Evolutionary conservation across 1,140 invertebrate species (phyloP), one percentile per base, ranked within the genome.

Genomic region (Brachionus angularis): DNA sequence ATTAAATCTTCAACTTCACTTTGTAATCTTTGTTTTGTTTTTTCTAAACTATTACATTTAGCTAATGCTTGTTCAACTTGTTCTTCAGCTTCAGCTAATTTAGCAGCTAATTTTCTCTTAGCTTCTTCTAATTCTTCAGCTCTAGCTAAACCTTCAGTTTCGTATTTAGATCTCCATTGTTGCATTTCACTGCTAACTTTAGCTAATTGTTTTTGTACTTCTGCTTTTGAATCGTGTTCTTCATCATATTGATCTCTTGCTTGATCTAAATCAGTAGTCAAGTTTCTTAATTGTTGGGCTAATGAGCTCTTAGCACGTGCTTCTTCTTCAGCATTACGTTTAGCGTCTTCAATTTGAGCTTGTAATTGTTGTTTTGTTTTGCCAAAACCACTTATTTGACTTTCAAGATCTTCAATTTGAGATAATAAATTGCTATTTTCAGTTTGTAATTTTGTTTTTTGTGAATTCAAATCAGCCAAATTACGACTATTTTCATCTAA

Each of bases 51-150:
- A 77, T 91, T 88, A 78, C 92, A 90, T 85, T 97, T 97, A 82
- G 92, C 89, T 85, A 96, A 93, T 79, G 98, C 89, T 42, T 91
- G 90, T 82, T 72, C 49, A 31, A 78, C 75, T 64, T 75, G 75
- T 49, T 96, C 93, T 81, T 98, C 94, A 75, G 94, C 91, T 83
- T 99, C 96, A 76, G 91, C 89, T 46, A 98, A 85, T 79, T 94
- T 93, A 73, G 90, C 89, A 82, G 94, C 91, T 73, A 98, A 86
- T 83, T 97, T 98, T 80, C 93, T 89, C 87, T 96, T 97, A 77
- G 93, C 89, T 83, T 98, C 96, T 81, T 99, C 96, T 74, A 98
- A 87, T 84, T 98, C 96, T 83, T 98, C 95, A 75, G 93, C 89
- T 75, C 93, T 86, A 73, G 93, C 91, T 74, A 96, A 87, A 78